A percentile compares a stretch with the other conserved stretches of the same genome.
phyloP scores from a whole-genome alignment of 2,797 vertebrate species.

The Hydrolagus colliei region DNA sequence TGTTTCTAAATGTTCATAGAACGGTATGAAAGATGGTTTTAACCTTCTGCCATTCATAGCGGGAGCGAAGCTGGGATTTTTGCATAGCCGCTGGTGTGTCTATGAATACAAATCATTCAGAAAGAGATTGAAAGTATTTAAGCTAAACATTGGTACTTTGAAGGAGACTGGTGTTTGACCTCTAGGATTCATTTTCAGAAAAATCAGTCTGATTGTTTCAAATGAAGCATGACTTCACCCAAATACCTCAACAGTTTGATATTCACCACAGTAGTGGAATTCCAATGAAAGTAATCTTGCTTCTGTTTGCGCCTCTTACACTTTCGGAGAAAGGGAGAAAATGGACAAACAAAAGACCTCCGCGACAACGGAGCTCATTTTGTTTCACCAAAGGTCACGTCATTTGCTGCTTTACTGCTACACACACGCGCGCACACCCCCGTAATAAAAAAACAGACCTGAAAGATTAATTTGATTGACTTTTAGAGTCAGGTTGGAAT shows the following conservation, averaged over 20 bases:
- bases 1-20: conserved; percentile 34
- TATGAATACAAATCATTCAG: conserved; percentile 37
- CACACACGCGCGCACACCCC: neutral
- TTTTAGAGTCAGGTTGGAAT: neutral
- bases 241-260: conserved; percentile 1
- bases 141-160: conserved; percentile 36
- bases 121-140: conserved; percentile 39
- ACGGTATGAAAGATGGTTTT: conserved; percentile 36
- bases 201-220: conserved; percentile 35
- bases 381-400: neutral
- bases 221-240: conserved; percentile 31
- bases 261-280: neutral
- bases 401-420: neutral
- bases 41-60: conserved; percentile 34
- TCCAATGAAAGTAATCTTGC: neutral
- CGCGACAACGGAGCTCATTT: neutral
- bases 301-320: neutral
- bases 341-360: neutral
- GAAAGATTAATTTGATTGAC: neutral
- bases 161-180: conserved; percentile 36
- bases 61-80: conserved; percentile 20
- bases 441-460: neutral
- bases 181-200: conserved; percentile 30
- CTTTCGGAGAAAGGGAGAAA: neutral
- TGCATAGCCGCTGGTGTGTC: conserved; percentile 33